Base-by-base conservation (phyloP, 2,888 invertebrate species). In the Agrotis ipsilon region DNA sequence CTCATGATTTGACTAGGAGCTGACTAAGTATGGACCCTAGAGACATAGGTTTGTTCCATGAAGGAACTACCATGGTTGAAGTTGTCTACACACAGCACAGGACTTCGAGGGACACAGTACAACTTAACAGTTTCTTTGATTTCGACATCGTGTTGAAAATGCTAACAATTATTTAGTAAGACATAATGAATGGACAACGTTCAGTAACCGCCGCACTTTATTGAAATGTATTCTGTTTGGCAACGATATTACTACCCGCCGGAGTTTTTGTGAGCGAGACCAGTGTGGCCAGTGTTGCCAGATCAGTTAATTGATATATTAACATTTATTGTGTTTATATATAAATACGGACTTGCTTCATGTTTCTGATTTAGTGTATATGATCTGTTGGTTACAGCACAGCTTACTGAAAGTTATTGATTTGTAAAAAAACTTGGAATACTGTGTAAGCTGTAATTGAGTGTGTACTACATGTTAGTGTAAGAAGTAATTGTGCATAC, bases 171-270 rank as follows among this genome's bases (percentile, higher is more conserved):
- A 68, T 55, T 43, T n/a, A 59, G 63, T 58, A n/a, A 68, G 27
- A 55, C 48, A 48, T 75, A 60, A 60, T 75, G 43, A 77, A 51
- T 48, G 27, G 66, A 27, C 13, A 14, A 0, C 18, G 19, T 67
- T 55, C 27, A 51, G 49, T 19, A 67, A 60, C 68, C 27, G 14
- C 57, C 27, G 5, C 52, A 65, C 24, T 68, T 66, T 55, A 63
- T 70, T 70, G 51, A 66, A 63, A 62, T 66, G 21, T 64, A 60
- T 81, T 81, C 48, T n/a, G 58, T 81, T 81, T 55, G 48, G 51
- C 43, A 81, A 81, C 58, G 24, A 39, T 18, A 62, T 11, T n/a
- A 18, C 19, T 32, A 19, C 21, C 18, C 7, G 11, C 18, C 24
- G 24, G 3, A 58, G 57, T 83, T 70, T 66, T 80, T 80, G 60